Percentiles rank a stretch among this genome's conserved stretches.
These are phyloP conservation scores for Drosophila watanabei DNA, from an alignment of 1,140 invertebrate genomes.

Conservation along the genomic window DNA sequence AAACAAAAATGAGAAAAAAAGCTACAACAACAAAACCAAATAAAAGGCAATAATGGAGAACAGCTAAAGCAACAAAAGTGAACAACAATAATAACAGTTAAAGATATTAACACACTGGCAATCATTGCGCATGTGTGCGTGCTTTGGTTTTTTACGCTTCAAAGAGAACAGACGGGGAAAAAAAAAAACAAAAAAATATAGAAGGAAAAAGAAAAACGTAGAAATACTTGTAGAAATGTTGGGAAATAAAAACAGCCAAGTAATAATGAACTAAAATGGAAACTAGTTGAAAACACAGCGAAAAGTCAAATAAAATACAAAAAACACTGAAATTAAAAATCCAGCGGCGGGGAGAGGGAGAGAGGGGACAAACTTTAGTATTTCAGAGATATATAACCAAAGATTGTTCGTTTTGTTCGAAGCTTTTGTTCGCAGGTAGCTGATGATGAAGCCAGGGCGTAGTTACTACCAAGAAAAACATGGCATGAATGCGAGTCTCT, in stretches of 20 bases:
- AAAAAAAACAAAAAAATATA: constrained; percentile 49
- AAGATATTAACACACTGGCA: constrained; percentile 68
- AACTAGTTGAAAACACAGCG: constrained; percentile 62
- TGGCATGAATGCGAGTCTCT: constrained; percentile 25
- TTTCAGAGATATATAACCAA: constrained; percentile 68
- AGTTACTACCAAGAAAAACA: constrained; percentile 50
- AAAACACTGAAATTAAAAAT: constrained; percentile 44
- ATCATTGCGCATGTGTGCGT: constrained; percentile 79
- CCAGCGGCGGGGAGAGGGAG: not conserved
- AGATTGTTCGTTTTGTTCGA: constrained; percentile 68
- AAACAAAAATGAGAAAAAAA: constrained; percentile 65
- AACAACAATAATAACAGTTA: constrained; percentile 74
- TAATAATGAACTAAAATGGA: constrained; percentile 80
- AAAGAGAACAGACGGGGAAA: constrained; percentile 27
- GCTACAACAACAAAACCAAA: constrained; percentile 51
- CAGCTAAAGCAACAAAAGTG: constrained; percentile 37
- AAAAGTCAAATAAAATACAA: constrained; percentile 46
- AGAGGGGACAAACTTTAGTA: constrained; percentile 60
- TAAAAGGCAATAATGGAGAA: constrained; percentile 72
- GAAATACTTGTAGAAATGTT: constrained; percentile 66
- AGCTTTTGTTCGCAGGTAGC: constrained; percentile 67
- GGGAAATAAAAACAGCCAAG: constrained; percentile 69
- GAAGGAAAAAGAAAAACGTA: constrained; percentile 30
- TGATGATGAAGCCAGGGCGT: constrained; percentile 36
- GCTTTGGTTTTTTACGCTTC: constrained; percentile 68